These are phyloP conservation scores for Cecropterus lyciades DNA, from an alignment of 1,140 invertebrate genomes.

Conservation along the genomic window DNA sequence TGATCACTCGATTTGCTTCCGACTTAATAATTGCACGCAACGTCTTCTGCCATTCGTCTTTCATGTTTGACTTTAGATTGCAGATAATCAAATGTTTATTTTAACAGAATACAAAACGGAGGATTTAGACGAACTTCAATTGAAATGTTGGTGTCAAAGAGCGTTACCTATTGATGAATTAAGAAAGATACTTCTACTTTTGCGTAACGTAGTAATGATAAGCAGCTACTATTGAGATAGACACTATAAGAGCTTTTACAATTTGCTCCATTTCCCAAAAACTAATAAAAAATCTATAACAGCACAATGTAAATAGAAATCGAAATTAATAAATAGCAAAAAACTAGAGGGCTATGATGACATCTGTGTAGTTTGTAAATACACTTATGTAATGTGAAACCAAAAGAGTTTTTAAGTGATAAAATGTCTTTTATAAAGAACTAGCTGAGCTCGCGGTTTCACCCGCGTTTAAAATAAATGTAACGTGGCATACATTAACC, in stretches of 20 bases:
- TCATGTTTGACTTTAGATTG: conserved; percentile 17
- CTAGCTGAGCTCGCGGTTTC: no score
- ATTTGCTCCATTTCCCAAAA: conserved; percentile 43
- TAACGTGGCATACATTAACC: no score
- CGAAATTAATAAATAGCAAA: not conserved
- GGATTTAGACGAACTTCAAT: conserved; percentile 6
- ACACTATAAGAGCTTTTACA: conserved; percentile 45
- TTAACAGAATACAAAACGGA: conserved; percentile 10
- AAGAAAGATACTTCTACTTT: conserved; percentile 14
- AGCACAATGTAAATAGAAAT: not conserved
- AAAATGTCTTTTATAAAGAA: no score
- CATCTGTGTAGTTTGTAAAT: no score
- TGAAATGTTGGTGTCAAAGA: not conserved
- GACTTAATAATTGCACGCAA: conserved; percentile 1
- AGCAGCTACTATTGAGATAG: conserved; percentile 44
- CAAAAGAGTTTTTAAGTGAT: no score
- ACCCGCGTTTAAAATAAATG: no score
- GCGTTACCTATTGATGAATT: not conserved
- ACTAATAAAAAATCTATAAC: not conserved
- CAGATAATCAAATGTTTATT: conserved; percentile 11
- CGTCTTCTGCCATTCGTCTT: conserved; percentile 8
- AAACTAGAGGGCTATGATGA: conserved; percentile 3
- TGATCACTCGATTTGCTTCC: not conserved
- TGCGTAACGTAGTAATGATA: conserved; percentile 49
- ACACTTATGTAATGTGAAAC: no score